Base-by-base conservation (phyloP, 2,797 vertebrate genomes). In the Percopsis omiscomaycus region DNA sequence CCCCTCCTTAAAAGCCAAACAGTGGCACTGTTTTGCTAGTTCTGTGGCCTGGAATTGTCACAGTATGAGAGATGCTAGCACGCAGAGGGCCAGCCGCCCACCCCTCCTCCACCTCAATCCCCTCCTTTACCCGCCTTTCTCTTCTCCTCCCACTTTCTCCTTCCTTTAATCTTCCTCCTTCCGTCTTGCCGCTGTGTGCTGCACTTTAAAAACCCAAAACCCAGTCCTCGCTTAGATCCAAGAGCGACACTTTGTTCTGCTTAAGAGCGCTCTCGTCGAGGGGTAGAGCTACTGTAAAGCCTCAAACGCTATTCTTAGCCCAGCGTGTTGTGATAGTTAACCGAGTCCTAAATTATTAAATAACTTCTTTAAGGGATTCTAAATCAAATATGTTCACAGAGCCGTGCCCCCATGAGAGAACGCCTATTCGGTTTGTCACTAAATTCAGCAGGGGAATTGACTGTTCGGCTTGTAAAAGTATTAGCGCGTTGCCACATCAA, bases 321-420 rank as follows among this genome's bases (percentile, higher is more conserved):
- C 48, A 64, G 66, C 74, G 37, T 67, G 68, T 61, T 71, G 64
- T 64, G 67, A 73, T 73, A 78, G 83, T 83, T 82, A 87, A 86
- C 81, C 1, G 27, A 71, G 66, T 46, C 66, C 57, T 83, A 82
- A 85, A 88, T 90, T 73, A 89, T 91, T 91, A 61, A 90, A 81
- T 69, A 61, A 84, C 80, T 84, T 80, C 73, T 88, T 86, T 79
- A 80, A 86, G 75, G 69, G 71, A 71, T 84, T 84, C 51, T 75
- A 88, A 89, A 89, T 90, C 84, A 89, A 88, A 90, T 86, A 82
- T 82, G 84, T 84, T 87, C 68, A 74, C 77, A 81, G 78, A 69
- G 67, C 66, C 66, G 12, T 16, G 5, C 76, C 70, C 87, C 71
- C 78, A 2, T 4, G 86, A 87, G 88, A 82, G 66, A 75, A 45